phyloP scores from a whole-genome alignment of 2,888 invertebrate genomes.

The Drosophila mulleri region DNA sequence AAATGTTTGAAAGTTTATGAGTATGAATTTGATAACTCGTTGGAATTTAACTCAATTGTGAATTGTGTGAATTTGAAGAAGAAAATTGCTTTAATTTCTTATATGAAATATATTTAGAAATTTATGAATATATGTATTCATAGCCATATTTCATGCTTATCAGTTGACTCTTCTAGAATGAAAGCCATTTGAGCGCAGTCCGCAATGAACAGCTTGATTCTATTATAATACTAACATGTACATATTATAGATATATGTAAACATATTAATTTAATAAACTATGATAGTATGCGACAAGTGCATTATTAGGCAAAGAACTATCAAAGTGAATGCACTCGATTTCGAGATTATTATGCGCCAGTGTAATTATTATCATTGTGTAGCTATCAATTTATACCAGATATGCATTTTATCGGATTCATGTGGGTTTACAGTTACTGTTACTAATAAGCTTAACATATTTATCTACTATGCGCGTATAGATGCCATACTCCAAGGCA shows the following conservation, averaged over 20 bases:
- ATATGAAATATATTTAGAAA: too few species aligned
- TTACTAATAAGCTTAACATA: not conserved
- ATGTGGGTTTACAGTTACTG: not conserved
- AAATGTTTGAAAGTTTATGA: constrained; percentile 11
- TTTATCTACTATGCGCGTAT: not conserved
- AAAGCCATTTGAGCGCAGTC: not conserved
- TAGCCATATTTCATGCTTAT: too few species aligned
- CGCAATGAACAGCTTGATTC: not conserved
- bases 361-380: too few species aligned
- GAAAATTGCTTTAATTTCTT: too few species aligned
- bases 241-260: not conserved
- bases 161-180: not conserved
- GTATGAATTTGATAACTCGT: not conserved
- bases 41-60: not conserved
- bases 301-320: not conserved
- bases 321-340: not conserved
- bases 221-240: not conserved
- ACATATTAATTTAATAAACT: too few species aligned
- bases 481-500: not conserved
- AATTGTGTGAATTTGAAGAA: not conserved
- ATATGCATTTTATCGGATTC: not conserved
- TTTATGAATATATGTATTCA: too few species aligned
- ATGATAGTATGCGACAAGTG: not conserved
- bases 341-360: not conserved
- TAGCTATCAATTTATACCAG: too few species aligned